Base-by-base conservation (phyloP, 2,797 vertebrate genomes). In the Menidia menidia region DNA sequence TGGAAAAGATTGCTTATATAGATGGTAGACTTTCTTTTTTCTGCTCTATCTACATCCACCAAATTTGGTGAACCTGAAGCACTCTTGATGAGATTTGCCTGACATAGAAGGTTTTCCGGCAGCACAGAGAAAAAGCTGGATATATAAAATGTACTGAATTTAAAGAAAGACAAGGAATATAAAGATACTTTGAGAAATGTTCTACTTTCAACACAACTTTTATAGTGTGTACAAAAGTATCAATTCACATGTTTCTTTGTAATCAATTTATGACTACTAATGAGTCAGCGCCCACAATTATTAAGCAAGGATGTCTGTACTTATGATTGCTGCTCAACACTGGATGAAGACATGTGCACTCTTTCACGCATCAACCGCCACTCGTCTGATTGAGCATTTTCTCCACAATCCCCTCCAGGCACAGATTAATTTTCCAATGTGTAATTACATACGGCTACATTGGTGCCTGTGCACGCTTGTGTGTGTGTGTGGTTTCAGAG, bases 371-470 rank as follows among this genome's bases (percentile, higher is more conserved):
- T 77, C 71, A 74, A 70, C 61, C 60, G 52, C 41, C 51, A 15
- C 50, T 75, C 9, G 7, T 63, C 64, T 77, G 77, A 83, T 76
- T 60, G 68, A 80, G 67, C 62, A 44, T 79, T 86, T 82, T 81
- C 64, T 71, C 54, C 58, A 74, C 61, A 85, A 80, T 74, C 68
- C 86, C 84, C 81, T 64, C 15, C 16, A 78, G 81, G 44, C 73
- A 73, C 44, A 62, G 74, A 74, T 87, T 89, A 35, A 83, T 86
- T 87, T 83, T 73, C 76, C 83, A 68, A 84, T 58, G 53, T 88
- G 83, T 90, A 90, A 92, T 91, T 92, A 90, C 85, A 86, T 69
- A 61, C 64, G 31, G 41, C 60, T 69, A 59, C 60, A 56, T 60
- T 64, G 60, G 45, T 56, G 53, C 44, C 4, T 68, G 65, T 41